phyloP scores from a whole-genome alignment of 2,113 vertebrate genomes.

The Galemys pyrenaicus region DNA sequence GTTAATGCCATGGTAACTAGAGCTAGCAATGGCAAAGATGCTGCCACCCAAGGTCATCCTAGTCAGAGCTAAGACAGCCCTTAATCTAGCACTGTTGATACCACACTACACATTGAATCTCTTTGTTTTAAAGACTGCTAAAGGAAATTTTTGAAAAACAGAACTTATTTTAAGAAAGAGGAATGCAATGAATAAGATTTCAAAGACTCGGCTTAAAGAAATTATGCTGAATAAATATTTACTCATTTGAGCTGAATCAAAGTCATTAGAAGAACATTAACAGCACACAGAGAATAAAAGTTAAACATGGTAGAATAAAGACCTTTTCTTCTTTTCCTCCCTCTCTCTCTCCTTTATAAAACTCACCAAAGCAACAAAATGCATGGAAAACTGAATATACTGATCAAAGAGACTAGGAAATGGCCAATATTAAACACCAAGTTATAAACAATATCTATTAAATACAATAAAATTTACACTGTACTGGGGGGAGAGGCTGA shows the following conservation, averaged over 20 bases:
- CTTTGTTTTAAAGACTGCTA: neutral
- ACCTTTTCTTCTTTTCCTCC: neutral
- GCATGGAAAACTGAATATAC: neutral
- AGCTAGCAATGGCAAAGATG: neutral
- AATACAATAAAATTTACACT: neutral
- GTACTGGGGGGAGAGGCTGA: neutral
- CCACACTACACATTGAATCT: neutral
- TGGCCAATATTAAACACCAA: neutral
- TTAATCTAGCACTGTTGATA: neutral
- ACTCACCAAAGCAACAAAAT: neutral
- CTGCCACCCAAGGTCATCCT: neutral
- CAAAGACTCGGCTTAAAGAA: slow-evolving; percentile 26
- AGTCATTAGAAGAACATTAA: slow-evolving; percentile 29
- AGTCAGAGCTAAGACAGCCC: neutral
- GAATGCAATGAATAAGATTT: neutral
- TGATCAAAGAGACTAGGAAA: neutral
- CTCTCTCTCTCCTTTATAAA: neutral
- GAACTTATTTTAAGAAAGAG: neutral
- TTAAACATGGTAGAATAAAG: neutral
- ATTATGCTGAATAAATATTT: slow-evolving; percentile 17
- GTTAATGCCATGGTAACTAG: neutral
- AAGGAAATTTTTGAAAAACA: neutral
- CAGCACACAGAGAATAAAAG: slow-evolving; percentile 40
- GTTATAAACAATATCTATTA: neutral
- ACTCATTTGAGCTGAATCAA: slow-evolving; percentile 7